These are phyloP conservation scores for Notamacropus eugenii DNA, from an alignment of 2,797 vertebrate species.

Conservation along the genomic window DNA sequence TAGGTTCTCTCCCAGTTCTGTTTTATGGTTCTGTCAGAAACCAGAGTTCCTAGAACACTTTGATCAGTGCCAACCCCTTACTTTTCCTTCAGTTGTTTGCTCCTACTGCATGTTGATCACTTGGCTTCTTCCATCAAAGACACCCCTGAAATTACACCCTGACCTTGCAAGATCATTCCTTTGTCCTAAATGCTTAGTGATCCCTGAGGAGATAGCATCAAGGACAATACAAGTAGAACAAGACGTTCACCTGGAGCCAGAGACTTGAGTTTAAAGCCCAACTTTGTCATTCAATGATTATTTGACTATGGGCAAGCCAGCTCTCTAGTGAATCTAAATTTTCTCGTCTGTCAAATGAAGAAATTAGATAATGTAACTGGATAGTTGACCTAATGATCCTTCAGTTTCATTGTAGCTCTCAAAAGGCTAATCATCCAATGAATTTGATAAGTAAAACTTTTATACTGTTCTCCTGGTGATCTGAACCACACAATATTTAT, in stretches of 20 bases:
- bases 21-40: conserved; percentile 13
- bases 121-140: not conserved
- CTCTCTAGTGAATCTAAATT: not conserved
- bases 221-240: not conserved
- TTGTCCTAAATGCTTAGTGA: not conserved
- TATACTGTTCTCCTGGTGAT: not conserved
- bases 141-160: not conserved
- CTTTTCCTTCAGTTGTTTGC: not conserved
- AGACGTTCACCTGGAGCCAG: not conserved
- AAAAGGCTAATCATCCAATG: not conserved
- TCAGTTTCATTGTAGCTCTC: not conserved
- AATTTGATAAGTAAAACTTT: not conserved
- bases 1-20: not conserved
- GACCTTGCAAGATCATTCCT: not conserved
- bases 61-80: not conserved
- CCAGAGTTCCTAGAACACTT: not conserved
- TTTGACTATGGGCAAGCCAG: not conserved
- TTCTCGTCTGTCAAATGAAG: not conserved
- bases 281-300: not conserved
- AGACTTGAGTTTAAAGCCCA: not conserved
- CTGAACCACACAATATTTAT: not conserved
- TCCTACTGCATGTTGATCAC: not conserved
- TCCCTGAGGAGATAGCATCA: not conserved
- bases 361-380: not conserved
- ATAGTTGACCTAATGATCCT: not conserved